Evolutionary conservation across 2,797 vertebrate genomes (phyloP).

Genomic region (Gallinago stenura): DNA sequence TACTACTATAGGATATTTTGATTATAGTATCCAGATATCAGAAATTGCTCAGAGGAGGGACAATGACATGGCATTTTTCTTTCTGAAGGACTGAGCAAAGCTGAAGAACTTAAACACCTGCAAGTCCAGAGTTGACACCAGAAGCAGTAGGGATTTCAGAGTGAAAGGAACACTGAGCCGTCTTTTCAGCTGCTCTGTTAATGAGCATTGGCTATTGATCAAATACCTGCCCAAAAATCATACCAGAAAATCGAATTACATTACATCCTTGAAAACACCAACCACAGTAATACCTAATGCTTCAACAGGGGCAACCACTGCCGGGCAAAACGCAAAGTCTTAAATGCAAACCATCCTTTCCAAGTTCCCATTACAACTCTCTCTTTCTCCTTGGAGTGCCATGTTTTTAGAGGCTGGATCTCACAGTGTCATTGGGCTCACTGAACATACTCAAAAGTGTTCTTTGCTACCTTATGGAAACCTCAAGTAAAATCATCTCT

Average conservation of each 20-base stretch:
- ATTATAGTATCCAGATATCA: neutral
- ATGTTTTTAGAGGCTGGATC: neutral
- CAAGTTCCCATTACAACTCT: neutral
- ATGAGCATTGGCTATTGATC: neutral
- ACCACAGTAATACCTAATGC: rapidly evolving
- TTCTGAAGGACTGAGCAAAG: neutral
- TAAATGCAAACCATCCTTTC: neutral
- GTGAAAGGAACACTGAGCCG: neutral
- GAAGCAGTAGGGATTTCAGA: neutral
- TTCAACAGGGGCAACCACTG: neutral
- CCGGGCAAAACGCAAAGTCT: neutral
- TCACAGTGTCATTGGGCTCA: neutral
- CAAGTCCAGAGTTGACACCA: neutral
- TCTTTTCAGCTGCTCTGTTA: neutral
- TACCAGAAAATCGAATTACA: neutral
- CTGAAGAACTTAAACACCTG: neutral
- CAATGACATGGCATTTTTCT: neutral
- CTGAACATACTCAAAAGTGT: neutral
- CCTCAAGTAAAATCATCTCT: neutral
- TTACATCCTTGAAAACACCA: neutral
- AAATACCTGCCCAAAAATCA: neutral
- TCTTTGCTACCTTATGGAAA: neutral
- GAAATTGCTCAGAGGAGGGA: neutral
- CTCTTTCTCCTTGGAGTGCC: neutral
- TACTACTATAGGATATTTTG: neutral